These are phyloP conservation scores for Desmodus rotundus DNA, from an alignment of 2,113 vertebrate species.

Conservation along the genomic window DNA sequence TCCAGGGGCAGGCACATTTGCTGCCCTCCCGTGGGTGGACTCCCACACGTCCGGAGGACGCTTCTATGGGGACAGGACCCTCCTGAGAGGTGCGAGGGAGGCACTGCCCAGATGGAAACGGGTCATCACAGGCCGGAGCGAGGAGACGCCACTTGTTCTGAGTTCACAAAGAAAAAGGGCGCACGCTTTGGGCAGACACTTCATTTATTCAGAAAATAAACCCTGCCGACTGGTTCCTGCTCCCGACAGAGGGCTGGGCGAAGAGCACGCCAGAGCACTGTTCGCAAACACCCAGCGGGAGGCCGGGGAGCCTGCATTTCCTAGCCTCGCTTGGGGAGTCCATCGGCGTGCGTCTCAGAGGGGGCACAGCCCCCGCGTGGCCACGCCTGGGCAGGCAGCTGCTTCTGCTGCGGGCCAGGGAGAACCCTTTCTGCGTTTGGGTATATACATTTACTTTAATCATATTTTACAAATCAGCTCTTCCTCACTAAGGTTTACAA, in stretches of 20 bases:
- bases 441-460: conserved; percentile 13
- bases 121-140: fast-evolving
- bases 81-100: neutral
- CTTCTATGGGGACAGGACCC: neutral
- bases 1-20: fast-evolving
- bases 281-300: fast-evolving
- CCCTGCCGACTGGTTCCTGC: neutral
- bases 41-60: fast-evolving
- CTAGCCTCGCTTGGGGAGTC: neutral
- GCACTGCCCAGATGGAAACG: fast-evolving
- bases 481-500: conserved; percentile 75
- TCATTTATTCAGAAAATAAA: conserved; percentile 54
- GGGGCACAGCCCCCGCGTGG: fast-evolving
- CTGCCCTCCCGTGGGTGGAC: neutral
- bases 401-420: neutral
- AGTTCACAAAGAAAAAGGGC: neutral
- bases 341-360: neutral
- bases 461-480: conserved; percentile 58
- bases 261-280: neutral
- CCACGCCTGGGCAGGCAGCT: fast-evolving
- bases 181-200: neutral
- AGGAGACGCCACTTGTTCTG: fast-evolving
- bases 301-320: fast-evolving
- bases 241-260: neutral
- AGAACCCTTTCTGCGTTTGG: neutral